Conservation (phyloP, 1,140 invertebrate species). For the Platyscapa corneri region DNA sequence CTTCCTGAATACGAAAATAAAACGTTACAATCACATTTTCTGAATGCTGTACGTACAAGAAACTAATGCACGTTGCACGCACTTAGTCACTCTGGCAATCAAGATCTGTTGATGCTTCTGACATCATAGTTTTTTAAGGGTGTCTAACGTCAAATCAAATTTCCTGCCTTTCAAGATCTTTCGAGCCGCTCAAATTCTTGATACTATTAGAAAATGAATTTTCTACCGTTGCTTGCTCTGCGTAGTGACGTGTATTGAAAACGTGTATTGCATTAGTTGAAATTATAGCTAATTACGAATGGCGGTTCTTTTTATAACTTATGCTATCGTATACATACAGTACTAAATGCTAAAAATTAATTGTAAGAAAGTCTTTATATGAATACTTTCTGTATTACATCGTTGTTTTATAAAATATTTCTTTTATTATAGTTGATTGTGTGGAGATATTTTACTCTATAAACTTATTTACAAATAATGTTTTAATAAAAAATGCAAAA, state of each 20-base stretch:
- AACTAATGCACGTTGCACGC: not conserved
- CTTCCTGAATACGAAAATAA: not conserved
- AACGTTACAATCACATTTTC: not conserved
- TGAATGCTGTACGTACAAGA: not conserved
- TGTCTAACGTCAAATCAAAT: slow-evolving; percentile 27
- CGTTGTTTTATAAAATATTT: not conserved
- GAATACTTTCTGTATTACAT: not conserved
- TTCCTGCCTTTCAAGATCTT: slow-evolving; percentile 41
- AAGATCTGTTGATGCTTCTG: not conserved
- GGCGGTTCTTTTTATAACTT: not conserved
- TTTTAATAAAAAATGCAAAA: too few relatives aligned
- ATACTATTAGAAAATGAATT: slow-evolving; percentile 36
- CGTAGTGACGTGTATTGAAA: not conserved
- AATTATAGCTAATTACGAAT: not conserved
- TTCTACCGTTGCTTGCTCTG: not conserved
- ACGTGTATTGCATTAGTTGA: too few relatives aligned
- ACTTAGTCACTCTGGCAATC: not conserved
- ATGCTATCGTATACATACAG: not conserved
- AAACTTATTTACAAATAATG: too few relatives aligned
- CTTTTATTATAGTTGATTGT: too few relatives aligned
- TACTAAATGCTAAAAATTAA: not conserved
- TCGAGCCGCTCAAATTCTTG: slow-evolving; percentile 24
- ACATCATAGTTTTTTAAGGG: not conserved
- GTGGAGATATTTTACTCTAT: too few relatives aligned
- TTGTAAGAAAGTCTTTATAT: not conserved